Evolutionary conservation across 2,888 invertebrate genomes (phyloP).

Genomic region (Lithophane leautieri): DNA sequence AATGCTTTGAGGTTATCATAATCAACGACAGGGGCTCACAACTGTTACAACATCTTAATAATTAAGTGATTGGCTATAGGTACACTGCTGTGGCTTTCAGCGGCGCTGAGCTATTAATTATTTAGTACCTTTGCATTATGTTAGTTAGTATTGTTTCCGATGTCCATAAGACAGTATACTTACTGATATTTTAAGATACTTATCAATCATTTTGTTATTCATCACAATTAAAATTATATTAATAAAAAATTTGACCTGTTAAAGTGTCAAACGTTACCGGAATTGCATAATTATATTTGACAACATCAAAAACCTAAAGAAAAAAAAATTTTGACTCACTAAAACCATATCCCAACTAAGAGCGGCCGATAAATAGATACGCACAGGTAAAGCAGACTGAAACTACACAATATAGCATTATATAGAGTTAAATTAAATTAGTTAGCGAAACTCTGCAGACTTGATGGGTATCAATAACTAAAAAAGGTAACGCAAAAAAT

Average conservation of each 20-base stretch:
- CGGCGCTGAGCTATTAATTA: slow-evolving; percentile 23
- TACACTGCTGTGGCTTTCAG: slow-evolving; percentile 31
- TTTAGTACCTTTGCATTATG: slow-evolving; percentile 26
- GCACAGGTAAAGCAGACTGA: not conserved
- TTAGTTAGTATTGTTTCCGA: slow-evolving; percentile 30
- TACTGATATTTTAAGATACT: not conserved
- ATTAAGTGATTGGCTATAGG: slow-evolving; percentile 33
- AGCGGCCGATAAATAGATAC: not conserved
- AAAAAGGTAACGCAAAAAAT: no score
- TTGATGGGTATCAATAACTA: not conserved
- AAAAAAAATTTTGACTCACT: not conserved
- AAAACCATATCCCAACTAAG: not conserved
- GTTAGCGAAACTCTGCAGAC: not conserved
- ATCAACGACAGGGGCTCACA: slow-evolving; percentile 18
- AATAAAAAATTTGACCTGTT: not conserved
- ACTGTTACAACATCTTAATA: slow-evolving; percentile 20
- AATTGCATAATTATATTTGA: not conserved
- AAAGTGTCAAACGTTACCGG: not conserved
- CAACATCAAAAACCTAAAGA: not conserved
- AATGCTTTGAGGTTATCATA: slow-evolving; percentile 23
- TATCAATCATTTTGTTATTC: not conserved
- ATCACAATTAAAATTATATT: not conserved
- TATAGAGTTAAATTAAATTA: not conserved
- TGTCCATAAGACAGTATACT: slow-evolving; percentile 11
- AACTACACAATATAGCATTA: not conserved